Evolutionary conservation across 2,797 vertebrate genomes (phyloP).

Genomic region (Aeoliscus strigatus): DNA sequence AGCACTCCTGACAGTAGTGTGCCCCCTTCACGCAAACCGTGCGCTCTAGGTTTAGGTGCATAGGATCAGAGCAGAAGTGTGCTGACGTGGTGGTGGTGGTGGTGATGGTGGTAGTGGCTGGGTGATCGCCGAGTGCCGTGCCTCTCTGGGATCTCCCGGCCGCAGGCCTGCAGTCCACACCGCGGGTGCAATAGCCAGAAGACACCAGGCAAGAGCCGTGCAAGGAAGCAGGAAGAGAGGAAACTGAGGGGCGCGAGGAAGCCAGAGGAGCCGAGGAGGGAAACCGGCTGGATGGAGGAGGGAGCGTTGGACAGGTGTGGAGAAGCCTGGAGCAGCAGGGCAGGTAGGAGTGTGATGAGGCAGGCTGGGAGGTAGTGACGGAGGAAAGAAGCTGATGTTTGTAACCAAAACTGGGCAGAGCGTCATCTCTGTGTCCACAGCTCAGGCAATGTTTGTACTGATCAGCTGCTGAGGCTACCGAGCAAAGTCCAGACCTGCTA

Average conservation of each 20-base stretch:
- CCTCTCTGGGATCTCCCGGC: constrained; percentile 58
- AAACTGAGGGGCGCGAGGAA: constrained; percentile 45
- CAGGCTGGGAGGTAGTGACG: constrained; percentile 72
- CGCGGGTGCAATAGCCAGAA: constrained; percentile 61
- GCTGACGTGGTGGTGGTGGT: constrained; percentile 70
- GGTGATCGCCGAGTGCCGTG: constrained; percentile 50
- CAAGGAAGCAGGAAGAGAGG: constrained; percentile 41
- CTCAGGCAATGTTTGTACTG: constrained; percentile 39
- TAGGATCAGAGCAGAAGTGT: constrained; percentile 84
- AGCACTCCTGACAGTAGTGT: constrained; percentile 89
- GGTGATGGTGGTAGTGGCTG: constrained; percentile 56
- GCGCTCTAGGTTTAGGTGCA: constrained; percentile 85
- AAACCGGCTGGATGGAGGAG: constrained; percentile 48
- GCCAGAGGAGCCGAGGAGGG: constrained; percentile 38
- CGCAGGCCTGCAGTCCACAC: constrained; percentile 56
- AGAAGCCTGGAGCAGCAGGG: no score
- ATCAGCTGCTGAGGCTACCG: constrained; percentile 41
- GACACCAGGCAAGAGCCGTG: constrained; percentile 59
- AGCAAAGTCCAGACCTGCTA: constrained; percentile 28
- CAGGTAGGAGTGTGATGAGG: constrained; percentile 68
- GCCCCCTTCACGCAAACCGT: constrained; percentile 85
- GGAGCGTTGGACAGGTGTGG: no score
- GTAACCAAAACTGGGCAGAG: constrained; percentile 39
- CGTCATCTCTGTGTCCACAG: constrained; percentile 28
- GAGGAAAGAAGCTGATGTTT: constrained; percentile 53